Conservation (phyloP, 2,888 invertebrate species). For the Celastrina argiolus region DNA sequence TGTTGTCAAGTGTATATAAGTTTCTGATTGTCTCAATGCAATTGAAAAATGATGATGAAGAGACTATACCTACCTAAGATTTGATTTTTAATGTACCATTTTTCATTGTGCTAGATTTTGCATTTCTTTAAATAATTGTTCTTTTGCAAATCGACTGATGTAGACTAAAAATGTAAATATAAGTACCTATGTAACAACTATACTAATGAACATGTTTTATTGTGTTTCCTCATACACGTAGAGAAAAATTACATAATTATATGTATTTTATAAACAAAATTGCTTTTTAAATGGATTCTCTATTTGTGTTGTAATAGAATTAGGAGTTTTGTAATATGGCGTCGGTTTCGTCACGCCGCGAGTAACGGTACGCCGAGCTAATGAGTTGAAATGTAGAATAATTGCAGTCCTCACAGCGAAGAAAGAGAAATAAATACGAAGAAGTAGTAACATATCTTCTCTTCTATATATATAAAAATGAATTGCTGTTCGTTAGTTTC, state of each 20-base stretch:
- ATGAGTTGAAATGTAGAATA: neutral
- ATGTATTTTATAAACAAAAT: constrained; percentile 6
- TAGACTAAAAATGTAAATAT: neutral
- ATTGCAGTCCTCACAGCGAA: neutral
- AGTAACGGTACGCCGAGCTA: neutral
- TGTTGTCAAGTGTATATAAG: too few species aligned
- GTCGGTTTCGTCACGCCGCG: neutral
- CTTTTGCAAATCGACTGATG: too few species aligned
- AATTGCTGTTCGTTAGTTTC: too few species aligned
- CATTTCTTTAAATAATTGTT: too few species aligned
- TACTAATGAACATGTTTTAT: neutral
- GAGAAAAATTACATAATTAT: neutral
- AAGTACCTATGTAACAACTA: neutral
- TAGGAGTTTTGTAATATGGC: constrained; percentile 4
- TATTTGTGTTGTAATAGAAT: constrained; percentile 11
- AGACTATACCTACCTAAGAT: too few species aligned
- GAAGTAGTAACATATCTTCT: too few species aligned
- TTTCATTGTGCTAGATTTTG: too few species aligned
- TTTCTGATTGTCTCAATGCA: too few species aligned
- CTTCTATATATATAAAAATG: too few species aligned
- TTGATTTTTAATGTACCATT: too few species aligned
- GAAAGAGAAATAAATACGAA: neutral
- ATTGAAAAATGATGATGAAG: too few species aligned
- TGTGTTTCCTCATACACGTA: neutral
- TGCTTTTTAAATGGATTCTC: constrained; percentile 3